Evolutionary conservation across 2,888 invertebrate species (phyloP).

Genomic region (Cephus rjabovi): DNA sequence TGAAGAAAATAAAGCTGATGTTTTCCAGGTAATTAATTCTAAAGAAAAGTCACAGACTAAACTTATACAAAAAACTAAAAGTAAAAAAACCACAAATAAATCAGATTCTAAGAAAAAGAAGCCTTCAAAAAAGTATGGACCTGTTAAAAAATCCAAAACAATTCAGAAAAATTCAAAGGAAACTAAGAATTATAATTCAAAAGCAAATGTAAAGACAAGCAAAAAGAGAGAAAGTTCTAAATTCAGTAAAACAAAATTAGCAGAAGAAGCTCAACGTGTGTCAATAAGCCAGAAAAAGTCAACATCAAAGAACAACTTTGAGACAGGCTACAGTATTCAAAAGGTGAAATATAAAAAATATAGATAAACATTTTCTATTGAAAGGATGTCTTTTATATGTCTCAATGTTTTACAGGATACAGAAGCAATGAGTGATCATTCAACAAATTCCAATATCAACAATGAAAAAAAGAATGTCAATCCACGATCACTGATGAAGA

Average conservation of each 20-base stretch:
- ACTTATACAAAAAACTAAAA: background rate
- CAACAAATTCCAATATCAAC: background rate
- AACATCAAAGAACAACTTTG: background rate
- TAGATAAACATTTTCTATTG: background rate
- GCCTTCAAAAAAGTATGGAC: background rate
- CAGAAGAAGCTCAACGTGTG: background rate
- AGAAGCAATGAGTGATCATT: background rate
- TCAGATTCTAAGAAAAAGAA: conserved; percentile 1
- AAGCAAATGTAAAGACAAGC: background rate
- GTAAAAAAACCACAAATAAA: background rate
- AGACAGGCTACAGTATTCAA: background rate
- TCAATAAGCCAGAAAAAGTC: background rate
- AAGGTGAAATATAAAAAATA: background rate
- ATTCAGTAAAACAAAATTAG: background rate
- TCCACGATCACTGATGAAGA: background rate
- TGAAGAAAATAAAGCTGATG: background rate
- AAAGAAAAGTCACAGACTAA: background rate
- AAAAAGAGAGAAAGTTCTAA: background rate
- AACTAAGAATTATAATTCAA: background rate
- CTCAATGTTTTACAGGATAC: background rate
- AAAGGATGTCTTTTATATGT: background rate
- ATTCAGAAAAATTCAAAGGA: background rate
- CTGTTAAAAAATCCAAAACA: background rate
- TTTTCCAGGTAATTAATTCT: background rate
- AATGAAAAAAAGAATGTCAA: background rate